phyloP scores from a whole-genome alignment of 2,113 vertebrate genomes.

The Hemichromis elongatus region DNA sequence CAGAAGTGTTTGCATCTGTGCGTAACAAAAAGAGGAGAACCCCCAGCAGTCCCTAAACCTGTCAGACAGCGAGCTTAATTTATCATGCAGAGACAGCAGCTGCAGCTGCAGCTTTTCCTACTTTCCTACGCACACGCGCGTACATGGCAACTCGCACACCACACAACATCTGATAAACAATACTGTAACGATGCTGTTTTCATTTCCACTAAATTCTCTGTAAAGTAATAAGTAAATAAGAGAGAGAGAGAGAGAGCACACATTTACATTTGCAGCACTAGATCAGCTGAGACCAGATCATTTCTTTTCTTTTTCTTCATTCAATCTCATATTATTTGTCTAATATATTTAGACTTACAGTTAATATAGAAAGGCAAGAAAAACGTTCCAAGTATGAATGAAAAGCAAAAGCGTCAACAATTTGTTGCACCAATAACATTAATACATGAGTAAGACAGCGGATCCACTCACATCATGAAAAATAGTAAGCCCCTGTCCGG shows the following conservation, averaged over 20 bases:
- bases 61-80: slow-evolving; percentile 57
- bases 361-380: background rate
- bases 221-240: background rate
- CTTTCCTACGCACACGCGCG: background rate
- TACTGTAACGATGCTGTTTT: background rate
- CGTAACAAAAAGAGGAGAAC: background rate
- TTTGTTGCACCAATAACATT: background rate
- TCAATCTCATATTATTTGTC: background rate
- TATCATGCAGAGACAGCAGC: slow-evolving; percentile 67
- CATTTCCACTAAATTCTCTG: background rate
- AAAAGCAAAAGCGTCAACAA: background rate
- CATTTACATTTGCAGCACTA: background rate
- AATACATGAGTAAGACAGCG: background rate
- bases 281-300: background rate
- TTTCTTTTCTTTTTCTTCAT: background rate
- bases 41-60: slow-evolving; percentile 43
- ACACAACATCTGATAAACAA: background rate
- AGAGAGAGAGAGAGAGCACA: background rate
- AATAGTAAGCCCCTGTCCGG: slow-evolving; percentile 71
- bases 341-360: rapidly evolving
- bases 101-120: slow-evolving; percentile 60
- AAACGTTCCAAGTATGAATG: rapidly evolving
- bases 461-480: slow-evolving; percentile 76
- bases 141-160: background rate
- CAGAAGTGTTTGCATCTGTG: background rate